These are phyloP conservation scores for Merodon equestris DNA, from an alignment of 2,888 invertebrate genomes.

Conservation along the genomic window DNA sequence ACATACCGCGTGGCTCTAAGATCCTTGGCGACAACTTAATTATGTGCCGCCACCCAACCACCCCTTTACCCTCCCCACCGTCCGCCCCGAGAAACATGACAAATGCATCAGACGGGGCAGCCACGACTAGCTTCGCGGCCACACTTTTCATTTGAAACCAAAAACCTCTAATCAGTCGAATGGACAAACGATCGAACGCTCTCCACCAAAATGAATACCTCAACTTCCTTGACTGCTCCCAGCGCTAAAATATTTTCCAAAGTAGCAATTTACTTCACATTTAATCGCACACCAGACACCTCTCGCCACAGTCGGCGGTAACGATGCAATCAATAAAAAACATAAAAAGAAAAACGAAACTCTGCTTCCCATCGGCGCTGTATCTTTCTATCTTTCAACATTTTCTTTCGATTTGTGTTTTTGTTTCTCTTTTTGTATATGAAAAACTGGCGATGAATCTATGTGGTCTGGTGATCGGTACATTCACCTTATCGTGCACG, in stretches of 20 bases:
- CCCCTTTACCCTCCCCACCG: conserved; percentile 8
- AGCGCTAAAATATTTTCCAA: conserved; percentile 57
- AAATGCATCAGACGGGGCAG: too few relatives aligned
- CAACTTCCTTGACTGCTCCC: conserved; percentile 45
- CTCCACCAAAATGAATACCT: conserved; percentile 60
- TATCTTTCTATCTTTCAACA: conserved; percentile 22
- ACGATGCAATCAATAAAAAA: neutral
- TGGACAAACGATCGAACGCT: conserved; percentile 28
- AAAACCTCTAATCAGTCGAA: conserved; percentile 51
- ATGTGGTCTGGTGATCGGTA: neutral
- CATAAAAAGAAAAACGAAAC: conserved; percentile 9
- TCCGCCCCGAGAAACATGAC: too few relatives aligned
- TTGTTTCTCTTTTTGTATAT: too few relatives aligned
- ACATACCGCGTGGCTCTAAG: conserved; percentile 11
- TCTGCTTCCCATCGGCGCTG: conserved; percentile 37
- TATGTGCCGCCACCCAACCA: conserved; percentile 31
- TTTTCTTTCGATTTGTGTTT: too few relatives aligned
- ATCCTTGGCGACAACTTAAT: conserved; percentile 63
- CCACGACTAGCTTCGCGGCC: neutral
- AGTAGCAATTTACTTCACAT: conserved; percentile 65
- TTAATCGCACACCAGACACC: conserved; percentile 60
- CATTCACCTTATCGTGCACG: conserved; percentile 34
- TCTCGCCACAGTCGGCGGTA: neutral
- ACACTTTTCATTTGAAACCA: conserved; percentile 26
- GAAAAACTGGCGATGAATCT: too few relatives aligned